Evolutionary conservation across 1,140 invertebrate species (phyloP).

Genomic region (Neotoxoptera formosana): DNA sequence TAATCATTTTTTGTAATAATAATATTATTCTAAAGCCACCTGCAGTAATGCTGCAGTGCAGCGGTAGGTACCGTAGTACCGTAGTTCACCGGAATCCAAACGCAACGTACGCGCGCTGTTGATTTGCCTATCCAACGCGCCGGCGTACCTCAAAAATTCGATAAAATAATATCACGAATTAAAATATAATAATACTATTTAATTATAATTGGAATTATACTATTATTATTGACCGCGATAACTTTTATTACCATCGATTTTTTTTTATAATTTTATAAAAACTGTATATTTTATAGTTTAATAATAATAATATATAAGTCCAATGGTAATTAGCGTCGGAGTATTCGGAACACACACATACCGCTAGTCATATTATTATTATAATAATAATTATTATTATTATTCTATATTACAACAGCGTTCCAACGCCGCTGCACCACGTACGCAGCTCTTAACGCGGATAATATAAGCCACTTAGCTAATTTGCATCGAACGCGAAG

Average conservation of each 20-base stretch:
- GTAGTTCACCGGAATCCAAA: not conserved
- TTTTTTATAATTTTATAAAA: not conserved
- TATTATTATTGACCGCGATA: not conserved
- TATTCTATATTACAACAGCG: not conserved
- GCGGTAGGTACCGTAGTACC: not conserved
- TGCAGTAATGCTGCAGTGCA: too few relatives aligned
- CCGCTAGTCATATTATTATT: not conserved
- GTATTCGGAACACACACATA: not conserved
- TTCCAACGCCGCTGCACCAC: not conserved
- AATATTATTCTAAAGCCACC: not conserved
- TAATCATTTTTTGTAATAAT: not conserved
- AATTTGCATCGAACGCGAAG: conserved; percentile 41
- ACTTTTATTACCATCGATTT: not conserved
- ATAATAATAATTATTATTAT: not conserved
- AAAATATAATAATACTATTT: not conserved
- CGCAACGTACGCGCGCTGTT: not conserved
- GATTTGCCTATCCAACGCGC: conserved; percentile 37
- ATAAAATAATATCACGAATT: not conserved
- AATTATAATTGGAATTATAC: not conserved
- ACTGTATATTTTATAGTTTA: not conserved
- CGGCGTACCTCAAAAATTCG: not conserved
- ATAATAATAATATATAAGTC: not conserved
- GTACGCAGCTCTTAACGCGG: not conserved
- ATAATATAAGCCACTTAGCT: conserved; percentile 42
- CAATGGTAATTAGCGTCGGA: not conserved